A percentile compares a stretch with the other conserved stretches of the same genome.
Conservation (phyloP, 2,888 invertebrate genomes). For the Drosophila borealis region DNA sequence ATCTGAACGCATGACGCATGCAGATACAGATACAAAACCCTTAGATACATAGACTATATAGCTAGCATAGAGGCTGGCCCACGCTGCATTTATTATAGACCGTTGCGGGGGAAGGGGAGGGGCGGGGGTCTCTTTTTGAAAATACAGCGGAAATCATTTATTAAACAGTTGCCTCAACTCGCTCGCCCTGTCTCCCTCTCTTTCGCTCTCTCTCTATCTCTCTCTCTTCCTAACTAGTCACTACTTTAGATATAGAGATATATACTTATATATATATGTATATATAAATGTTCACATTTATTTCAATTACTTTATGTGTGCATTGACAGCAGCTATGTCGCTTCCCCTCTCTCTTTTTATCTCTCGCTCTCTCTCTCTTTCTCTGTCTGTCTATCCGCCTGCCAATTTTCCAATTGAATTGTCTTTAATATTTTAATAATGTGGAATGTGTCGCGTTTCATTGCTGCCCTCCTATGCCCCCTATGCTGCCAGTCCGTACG, state of each 20-base stretch:
- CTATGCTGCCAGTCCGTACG: not conserved
- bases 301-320: slow-evolving; percentile 74
- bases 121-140: not conserved
- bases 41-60: slow-evolving; percentile 23
- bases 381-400: slow-evolving; percentile 47
- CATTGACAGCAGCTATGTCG: slow-evolving; percentile 41
- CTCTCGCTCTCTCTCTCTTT: slow-evolving; percentile 5
- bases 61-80: slow-evolving; percentile 34
- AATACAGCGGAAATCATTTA: slow-evolving; percentile 73
- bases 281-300: slow-evolving; percentile 64
- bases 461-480: slow-evolving; percentile 11
- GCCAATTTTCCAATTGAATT: slow-evolving; percentile 81
- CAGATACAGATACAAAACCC: slow-evolving; percentile 40
- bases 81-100: slow-evolving; percentile 56
- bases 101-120: not conserved
- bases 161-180: slow-evolving; percentile 56
- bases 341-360: slow-evolving; percentile 3
- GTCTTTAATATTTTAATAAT: slow-evolving; percentile 79
- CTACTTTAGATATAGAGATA: not conserved
- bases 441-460: slow-evolving; percentile 47
- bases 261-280: not conserved
- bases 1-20: slow-evolving; percentile 67
- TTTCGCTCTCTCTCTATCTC: not conserved
- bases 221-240: slow-evolving; percentile 1
- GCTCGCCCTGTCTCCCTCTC: slow-evolving; percentile 1